Evolutionary conservation across 1,140 invertebrate species (phyloP).

Genomic region (Heterodera carotae): DNA sequence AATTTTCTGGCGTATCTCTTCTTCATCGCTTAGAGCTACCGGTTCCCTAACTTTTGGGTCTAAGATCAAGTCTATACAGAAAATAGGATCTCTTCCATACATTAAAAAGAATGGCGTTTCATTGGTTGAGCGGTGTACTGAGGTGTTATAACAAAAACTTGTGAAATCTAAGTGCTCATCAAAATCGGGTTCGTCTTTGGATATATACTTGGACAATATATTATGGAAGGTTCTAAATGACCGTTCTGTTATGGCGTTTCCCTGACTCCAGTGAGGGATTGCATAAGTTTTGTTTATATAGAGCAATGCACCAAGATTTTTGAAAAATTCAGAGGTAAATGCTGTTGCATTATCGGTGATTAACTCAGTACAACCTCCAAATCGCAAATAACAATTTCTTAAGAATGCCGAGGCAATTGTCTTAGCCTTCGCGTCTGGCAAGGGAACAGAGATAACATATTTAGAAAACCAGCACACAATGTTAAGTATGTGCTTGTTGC

Average conservation of each 20-base stretch:
- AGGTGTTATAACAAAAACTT: slow-evolving; percentile 35
- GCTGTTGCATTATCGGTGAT: slow-evolving; percentile 32
- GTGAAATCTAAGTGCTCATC: slow-evolving; percentile 18
- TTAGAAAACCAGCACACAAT: slow-evolving; percentile 33
- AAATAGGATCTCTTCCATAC: slow-evolving; percentile 37
- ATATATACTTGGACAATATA: slow-evolving; percentile 29
- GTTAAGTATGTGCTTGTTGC: slow-evolving; percentile 33
- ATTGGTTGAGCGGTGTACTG: slow-evolving; percentile 22
- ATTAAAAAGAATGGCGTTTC: slow-evolving; percentile 35
- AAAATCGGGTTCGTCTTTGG: slow-evolving; percentile 23
- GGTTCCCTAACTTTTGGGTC: slow-evolving; percentile 12
- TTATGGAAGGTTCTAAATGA: slow-evolving; percentile 32
- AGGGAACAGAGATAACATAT: slow-evolving; percentile 32
- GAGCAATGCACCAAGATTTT: slow-evolving; percentile 25
- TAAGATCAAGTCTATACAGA: slow-evolving; percentile 19
- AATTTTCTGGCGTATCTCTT: slow-evolving; percentile 7
- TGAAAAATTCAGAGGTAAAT: slow-evolving; percentile 34
- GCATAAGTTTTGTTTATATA: slow-evolving; percentile 26
- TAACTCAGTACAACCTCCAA: slow-evolving; percentile 24
- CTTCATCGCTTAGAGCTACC: neutral
- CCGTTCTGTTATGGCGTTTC: slow-evolving; percentile 26
- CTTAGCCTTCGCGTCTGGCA: slow-evolving; percentile 14
- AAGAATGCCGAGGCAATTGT: slow-evolving; percentile 34
- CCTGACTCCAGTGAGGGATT: slow-evolving; percentile 31
- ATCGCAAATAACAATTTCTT: slow-evolving; percentile 28